A percentile compares a stretch with the other conserved stretches of the same genome.
Conservation (phyloP, 1,140 invertebrate genomes). For the Drosophila lowei region DNA sequence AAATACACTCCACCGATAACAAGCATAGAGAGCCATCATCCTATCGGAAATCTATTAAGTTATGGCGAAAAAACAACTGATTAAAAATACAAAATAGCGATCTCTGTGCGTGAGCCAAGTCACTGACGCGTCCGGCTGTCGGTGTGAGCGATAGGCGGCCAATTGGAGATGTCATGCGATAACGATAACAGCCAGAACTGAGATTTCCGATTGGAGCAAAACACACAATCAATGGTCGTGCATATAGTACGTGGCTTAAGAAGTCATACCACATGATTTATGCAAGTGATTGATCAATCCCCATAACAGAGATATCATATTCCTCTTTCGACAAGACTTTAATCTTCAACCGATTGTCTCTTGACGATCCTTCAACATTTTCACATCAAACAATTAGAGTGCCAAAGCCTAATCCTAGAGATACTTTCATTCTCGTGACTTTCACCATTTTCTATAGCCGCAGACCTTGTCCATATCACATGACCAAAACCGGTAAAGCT, state of each 20-base stretch:
- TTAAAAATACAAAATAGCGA: slow-evolving; percentile 45
- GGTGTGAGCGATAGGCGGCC: slow-evolving; percentile 5
- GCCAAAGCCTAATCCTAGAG: slow-evolving; percentile 4
- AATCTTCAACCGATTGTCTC: no score
- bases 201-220: slow-evolving; percentile 14
- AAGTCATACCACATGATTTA: not conserved
- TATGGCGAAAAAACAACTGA: slow-evolving; percentile 28
- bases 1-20: slow-evolving; percentile 31
- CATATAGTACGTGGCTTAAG: no score
- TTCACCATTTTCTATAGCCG: slow-evolving; percentile 24
- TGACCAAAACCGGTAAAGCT: slow-evolving; percentile 38
- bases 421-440: slow-evolving; percentile 37
- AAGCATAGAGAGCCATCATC: slow-evolving; percentile 10
- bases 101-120: slow-evolving; percentile 43
- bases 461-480: slow-evolving; percentile 49
- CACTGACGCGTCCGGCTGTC: slow-evolving; percentile 2
- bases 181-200: slow-evolving; percentile 32
- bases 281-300: not conserved
- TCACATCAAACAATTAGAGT: not conserved
- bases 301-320: not conserved
- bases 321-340: not conserved
- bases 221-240: no score
- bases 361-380: no score
- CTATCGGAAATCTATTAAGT: slow-evolving; percentile 39
- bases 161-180: slow-evolving; percentile 35